Percentiles rank a stretch among this genome's conserved stretches.
phyloP scores from a whole-genome alignment of 2,113 vertebrate species.

The Alaudala cheleensis region DNA sequence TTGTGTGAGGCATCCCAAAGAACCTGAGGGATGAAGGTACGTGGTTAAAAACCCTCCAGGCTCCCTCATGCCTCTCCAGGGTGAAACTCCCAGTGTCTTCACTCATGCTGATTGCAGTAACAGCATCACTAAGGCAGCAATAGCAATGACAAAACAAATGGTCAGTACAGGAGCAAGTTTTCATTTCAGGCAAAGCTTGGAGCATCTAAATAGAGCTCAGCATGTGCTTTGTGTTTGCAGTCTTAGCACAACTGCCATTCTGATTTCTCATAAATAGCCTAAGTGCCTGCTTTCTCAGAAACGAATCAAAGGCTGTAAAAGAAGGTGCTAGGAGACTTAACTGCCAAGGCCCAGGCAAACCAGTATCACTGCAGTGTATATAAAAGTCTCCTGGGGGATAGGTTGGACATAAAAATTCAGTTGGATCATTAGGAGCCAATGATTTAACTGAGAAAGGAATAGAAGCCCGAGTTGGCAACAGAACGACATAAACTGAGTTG shows the following conservation, averaged over 20 bases:
- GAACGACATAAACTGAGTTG: constrained; percentile 51
- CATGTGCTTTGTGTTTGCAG: background rate
- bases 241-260: background rate
- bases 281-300: background rate
- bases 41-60: background rate
- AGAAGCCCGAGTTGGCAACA: constrained; percentile 50
- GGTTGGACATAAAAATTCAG: constrained; percentile 58
- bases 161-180: background rate
- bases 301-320: constrained; percentile 14
- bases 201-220: background rate
- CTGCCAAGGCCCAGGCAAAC: constrained; percentile 19
- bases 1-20: background rate
- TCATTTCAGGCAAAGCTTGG: background rate
- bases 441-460: constrained; percentile 58
- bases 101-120: background rate
- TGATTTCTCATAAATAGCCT: constrained; percentile 9
- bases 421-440: constrained; percentile 53
- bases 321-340: constrained; percentile 40
- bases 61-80: background rate
- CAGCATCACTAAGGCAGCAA: background rate
- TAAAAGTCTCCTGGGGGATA: constrained; percentile 43
- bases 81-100: background rate
- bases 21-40: background rate
- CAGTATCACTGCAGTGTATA: constrained; percentile 24
- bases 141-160: background rate